Conservation (phyloP, 2,113 vertebrate genomes). For the Myocastor coypus region DNA sequence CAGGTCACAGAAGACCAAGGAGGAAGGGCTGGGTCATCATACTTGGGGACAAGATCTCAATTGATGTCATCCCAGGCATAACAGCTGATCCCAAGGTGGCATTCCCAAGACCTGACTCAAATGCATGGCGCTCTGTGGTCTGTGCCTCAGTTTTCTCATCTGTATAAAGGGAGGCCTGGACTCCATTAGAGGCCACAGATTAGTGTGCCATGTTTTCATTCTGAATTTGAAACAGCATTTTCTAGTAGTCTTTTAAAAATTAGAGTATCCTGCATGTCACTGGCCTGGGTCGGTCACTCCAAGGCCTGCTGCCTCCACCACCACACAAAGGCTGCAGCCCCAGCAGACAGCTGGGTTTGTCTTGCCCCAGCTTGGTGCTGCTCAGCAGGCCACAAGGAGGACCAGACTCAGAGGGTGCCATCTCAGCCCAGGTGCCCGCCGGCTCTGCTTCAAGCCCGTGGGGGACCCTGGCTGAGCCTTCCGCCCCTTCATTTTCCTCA, state of each 20-base stretch:
- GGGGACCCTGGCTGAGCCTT: rapidly evolving
- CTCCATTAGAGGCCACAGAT: neutral
- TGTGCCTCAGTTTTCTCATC: neutral
- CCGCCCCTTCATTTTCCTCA: neutral
- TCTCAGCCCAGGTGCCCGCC: neutral
- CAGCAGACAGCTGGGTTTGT: rapidly evolving
- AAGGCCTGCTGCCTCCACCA: neutral
- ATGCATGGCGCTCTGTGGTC: neutral
- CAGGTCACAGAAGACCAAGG: neutral
- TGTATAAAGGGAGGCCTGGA: neutral
- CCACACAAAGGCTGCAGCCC: neutral
- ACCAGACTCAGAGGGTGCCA: rapidly evolving
- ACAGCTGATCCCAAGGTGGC: rapidly evolving
- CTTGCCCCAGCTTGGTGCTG: neutral
- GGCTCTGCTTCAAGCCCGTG: neutral
- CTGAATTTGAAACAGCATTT: neutral
- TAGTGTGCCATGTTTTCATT: neutral
- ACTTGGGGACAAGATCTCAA: rapidly evolving
- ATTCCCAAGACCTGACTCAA: neutral
- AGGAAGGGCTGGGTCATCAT: neutral
- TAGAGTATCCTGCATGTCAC: neutral
- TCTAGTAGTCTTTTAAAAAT: neutral
- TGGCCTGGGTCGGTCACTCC: too few species aligned
- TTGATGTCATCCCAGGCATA: rapidly evolving
- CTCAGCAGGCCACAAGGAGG: neutral